phyloP scores from a whole-genome alignment of 2,113 vertebrate species.

The Gambusia affinis region DNA sequence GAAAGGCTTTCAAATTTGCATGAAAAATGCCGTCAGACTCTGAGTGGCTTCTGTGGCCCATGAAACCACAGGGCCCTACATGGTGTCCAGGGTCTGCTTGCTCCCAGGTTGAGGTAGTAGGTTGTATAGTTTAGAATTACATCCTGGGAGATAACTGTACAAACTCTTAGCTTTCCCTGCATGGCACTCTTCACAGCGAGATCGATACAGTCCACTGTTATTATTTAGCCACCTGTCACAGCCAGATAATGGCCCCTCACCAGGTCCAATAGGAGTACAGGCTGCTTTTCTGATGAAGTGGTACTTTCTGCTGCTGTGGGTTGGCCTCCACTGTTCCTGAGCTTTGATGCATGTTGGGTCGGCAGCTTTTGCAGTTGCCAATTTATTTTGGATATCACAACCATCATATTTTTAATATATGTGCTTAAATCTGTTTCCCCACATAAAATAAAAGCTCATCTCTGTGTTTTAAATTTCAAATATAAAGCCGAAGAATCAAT shows the following conservation, averaged over 20 bases:
- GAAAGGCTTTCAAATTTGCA: background rate
- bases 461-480: background rate
- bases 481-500: background rate
- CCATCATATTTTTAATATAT: background rate
- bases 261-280: too few relatives aligned
- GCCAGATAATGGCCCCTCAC: background rate
- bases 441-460: background rate
- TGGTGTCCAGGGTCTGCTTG: conserved; percentile 74
- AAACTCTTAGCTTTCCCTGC: conserved; percentile 99
- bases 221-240: too few relatives aligned
- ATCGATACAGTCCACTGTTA: conserved; percentile 31
- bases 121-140: conserved; percentile 99
- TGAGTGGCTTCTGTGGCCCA: background rate
- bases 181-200: conserved; percentile 49
- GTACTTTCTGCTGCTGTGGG: background rate
- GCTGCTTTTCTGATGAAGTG: conserved; percentile 30
- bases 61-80: conserved; percentile 4
- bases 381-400: too few relatives aligned
- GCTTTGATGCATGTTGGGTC: background rate
- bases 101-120: conserved; percentile 99
- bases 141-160: conserved; percentile 99
- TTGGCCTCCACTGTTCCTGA: background rate
- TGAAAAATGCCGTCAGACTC: background rate
- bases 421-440: background rate
- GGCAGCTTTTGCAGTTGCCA: too few relatives aligned